phyloP scores from a whole-genome alignment of 2,888 invertebrate genomes.

The Lutraria lutraria region DNA sequence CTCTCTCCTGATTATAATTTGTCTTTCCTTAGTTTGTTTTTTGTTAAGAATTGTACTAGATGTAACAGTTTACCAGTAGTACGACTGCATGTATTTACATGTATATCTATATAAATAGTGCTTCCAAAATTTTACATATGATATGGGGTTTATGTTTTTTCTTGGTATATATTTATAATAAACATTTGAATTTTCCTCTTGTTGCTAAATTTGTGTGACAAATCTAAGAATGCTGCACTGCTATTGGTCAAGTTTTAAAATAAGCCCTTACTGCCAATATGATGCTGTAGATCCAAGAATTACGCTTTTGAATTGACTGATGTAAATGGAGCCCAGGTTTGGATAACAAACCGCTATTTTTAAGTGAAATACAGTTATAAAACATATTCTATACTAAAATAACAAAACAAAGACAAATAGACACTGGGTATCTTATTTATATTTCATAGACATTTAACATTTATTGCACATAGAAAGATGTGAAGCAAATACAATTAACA shows the following conservation, averaged over 20 bases:
- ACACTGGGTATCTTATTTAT: constrained; percentile 35
- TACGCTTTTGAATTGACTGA: too few relatives aligned
- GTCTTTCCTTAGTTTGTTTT: too few relatives aligned
- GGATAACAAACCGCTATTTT: too few relatives aligned
- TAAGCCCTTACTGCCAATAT: too few relatives aligned
- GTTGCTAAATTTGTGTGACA: neutral
- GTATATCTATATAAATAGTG: neutral
- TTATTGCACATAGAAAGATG: constrained; percentile 47
- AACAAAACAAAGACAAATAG: neutral
- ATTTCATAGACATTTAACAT: constrained; percentile 44
- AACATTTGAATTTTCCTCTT: neutral
- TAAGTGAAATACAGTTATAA: neutral
- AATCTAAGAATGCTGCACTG: too few relatives aligned
- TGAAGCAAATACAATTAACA: constrained; percentile 18
- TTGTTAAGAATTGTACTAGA: too few relatives aligned
- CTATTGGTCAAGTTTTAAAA: too few relatives aligned
- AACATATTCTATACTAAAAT: neutral
- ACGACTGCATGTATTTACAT: too few relatives aligned
- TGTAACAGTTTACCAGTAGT: neutral
- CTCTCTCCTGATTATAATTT: too few relatives aligned
- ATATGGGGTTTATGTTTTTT: constrained; percentile 1
- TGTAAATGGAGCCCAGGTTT: too few relatives aligned
- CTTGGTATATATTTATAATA: constrained; percentile 8
- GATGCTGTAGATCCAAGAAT: too few relatives aligned
- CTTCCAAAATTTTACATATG: constrained; percentile 17